Conservation (phyloP, 2,113 vertebrate species). For the Microcebus jonahi region DNA sequence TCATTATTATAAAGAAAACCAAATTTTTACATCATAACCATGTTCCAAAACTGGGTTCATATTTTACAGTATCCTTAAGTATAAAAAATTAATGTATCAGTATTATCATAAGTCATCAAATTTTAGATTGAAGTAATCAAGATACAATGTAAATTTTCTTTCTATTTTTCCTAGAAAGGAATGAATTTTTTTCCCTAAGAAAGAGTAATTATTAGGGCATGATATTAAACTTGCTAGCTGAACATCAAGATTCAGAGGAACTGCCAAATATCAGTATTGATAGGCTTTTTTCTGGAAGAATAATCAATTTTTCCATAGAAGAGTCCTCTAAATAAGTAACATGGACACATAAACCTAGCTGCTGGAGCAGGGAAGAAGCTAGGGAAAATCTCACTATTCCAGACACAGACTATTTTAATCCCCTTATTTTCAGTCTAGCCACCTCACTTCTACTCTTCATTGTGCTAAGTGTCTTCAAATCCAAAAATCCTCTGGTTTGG, state of each 20-base stretch:
- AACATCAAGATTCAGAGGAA: constrained; percentile 12
- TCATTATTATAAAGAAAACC: constrained; percentile 69
- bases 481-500: background rate
- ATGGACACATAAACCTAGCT: background rate
- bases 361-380: background rate
- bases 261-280: background rate
- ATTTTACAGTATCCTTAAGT: constrained; percentile 68
- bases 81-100: constrained; percentile 11
- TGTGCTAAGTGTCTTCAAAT: background rate
- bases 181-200: background rate
- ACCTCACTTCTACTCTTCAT: background rate
- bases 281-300: background rate
- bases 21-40: constrained; percentile 40
- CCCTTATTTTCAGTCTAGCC: background rate
- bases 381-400: background rate
- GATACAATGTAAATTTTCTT: background rate
- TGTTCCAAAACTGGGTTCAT: constrained; percentile 49
- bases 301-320: background rate
- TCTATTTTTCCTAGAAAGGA: background rate
- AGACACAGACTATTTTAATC: background rate
- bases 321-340: background rate
- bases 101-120: constrained; percentile 60
- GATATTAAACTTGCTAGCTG: background rate
- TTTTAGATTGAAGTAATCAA: background rate
- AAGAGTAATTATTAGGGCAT: background rate